Conservation (phyloP, 2,888 invertebrate species). For the Pherbina coryleti region DNA sequence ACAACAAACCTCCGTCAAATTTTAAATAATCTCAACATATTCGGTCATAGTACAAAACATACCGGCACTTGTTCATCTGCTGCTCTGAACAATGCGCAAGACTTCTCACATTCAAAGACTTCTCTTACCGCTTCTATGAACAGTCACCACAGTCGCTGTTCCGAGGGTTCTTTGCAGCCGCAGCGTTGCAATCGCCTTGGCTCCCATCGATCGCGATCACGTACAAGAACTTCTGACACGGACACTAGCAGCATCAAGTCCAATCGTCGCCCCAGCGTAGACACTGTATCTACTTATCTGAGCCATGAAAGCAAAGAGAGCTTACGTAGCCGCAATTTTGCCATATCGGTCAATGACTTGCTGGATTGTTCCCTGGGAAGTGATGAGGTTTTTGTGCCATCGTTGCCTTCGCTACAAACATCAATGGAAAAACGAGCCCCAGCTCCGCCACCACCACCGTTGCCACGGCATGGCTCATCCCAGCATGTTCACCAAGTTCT, state of each 20-base stretch:
- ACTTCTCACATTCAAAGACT: conserved; percentile 62
- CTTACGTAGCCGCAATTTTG: conserved; percentile 72
- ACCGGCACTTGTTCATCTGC: conserved; percentile 34
- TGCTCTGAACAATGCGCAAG: conserved; percentile 50
- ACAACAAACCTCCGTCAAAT: conserved; percentile 80
- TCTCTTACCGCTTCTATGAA: conserved; percentile 66
- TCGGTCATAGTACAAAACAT: conserved; percentile 69
- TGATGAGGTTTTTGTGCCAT: conserved; percentile 77
- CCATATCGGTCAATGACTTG: conserved; percentile 75
- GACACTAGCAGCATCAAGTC: conserved; percentile 79
- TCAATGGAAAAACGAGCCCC: conserved; percentile 61
- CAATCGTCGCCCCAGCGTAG: conserved; percentile 84
- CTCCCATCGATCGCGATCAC: conserved; percentile 67
- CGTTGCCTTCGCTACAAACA: conserved; percentile 61
- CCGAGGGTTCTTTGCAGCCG: conserved; percentile 65
- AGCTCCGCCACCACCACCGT: conserved; percentile 62
- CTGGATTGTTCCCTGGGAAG: conserved; percentile 80
- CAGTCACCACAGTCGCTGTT: conserved; percentile 68
- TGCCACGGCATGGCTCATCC: conserved; percentile 52
- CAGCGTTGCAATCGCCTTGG: conserved; percentile 61
- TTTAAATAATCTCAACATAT: conserved; percentile 85
- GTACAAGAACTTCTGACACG: conserved; percentile 70
- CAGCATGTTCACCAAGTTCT: conserved; percentile 53
- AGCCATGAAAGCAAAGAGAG: conserved; percentile 87
- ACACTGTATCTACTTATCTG: conserved; percentile 90